Percentiles rank a stretch among this genome's conserved stretches.
Evolutionary conservation across 2,797 vertebrate species (phyloP).

Genomic region (Myiotriccus ornatus): DNA sequence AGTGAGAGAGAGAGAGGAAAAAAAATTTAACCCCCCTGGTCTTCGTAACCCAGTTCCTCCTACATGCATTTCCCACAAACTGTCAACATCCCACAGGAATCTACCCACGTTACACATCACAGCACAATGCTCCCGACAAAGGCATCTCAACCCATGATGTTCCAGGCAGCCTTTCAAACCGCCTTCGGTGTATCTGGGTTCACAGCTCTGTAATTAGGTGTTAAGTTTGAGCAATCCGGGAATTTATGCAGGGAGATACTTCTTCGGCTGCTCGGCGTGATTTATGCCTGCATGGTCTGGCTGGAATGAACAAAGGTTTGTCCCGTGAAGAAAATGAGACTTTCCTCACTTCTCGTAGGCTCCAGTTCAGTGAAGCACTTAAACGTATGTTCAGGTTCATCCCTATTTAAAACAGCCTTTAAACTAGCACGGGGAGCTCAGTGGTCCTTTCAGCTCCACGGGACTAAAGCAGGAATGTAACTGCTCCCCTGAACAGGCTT

Average conservation of each 20-base stretch:
- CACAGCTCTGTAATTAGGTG: slow-evolving; percentile 68
- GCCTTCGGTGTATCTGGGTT: slow-evolving; percentile 56
- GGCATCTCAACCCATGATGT: slow-evolving; percentile 58
- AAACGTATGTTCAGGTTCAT: background rate
- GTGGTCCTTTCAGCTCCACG: background rate
- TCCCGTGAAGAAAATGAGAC: background rate
- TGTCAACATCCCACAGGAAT: slow-evolving; percentile 74
- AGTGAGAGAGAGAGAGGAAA: background rate
- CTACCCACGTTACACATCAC: slow-evolving; percentile 68
- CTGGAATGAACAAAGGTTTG: background rate
- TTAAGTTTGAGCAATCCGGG: slow-evolving; percentile 43
- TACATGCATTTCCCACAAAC: slow-evolving; percentile 68
- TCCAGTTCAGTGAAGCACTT: background rate
- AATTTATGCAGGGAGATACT: slow-evolving; percentile 28
- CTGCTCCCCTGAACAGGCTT: background rate
- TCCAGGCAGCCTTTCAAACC: slow-evolving; percentile 62
- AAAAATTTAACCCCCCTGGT: background rate
- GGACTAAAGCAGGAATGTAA: background rate
- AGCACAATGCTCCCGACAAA: slow-evolving; percentile 72
- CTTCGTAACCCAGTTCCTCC: slow-evolving; percentile 70
- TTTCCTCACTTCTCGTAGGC: background rate
- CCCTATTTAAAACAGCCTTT: background rate
- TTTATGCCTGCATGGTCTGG: slow-evolving; percentile 18
- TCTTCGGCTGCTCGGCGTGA: background rate
- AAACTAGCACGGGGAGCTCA: background rate